Conservation (phyloP, 2,113 vertebrate genomes). For the Prionailurus bengalensis region DNA sequence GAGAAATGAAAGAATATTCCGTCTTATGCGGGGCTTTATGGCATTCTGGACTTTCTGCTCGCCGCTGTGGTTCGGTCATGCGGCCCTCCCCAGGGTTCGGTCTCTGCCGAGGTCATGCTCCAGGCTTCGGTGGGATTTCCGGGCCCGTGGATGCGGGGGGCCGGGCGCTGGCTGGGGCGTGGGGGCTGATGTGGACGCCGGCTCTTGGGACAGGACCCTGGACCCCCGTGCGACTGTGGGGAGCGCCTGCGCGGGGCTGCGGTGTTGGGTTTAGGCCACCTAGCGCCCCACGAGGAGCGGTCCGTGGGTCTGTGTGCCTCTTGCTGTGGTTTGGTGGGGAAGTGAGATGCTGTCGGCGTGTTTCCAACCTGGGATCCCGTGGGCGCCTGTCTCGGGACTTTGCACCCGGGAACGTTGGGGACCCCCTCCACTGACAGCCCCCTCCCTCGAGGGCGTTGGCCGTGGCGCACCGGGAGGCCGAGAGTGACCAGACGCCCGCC, state of each 20-base stretch:
- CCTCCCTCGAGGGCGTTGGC: accelerated
- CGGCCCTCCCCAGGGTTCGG: not conserved
- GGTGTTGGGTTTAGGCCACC: accelerated
- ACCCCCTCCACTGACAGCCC: accelerated
- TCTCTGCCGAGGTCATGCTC: not conserved
- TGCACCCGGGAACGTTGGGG: not conserved
- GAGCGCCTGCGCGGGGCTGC: not conserved
- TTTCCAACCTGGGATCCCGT: accelerated
- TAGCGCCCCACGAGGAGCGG: accelerated
- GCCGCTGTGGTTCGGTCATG: accelerated
- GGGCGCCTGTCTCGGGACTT: accelerated
- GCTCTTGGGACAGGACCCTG: not conserved
- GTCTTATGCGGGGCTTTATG: accelerated
- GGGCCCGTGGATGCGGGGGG: accelerated
- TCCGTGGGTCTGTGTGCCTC: accelerated
- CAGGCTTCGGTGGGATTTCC: accelerated
- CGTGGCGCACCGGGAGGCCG: not conserved
- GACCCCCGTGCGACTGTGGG: not conserved
- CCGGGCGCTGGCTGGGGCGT: accelerated
- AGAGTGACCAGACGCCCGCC: accelerated
- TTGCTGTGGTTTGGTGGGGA: accelerated
- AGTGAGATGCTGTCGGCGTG: accelerated
- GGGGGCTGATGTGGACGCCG: too few relatives aligned
- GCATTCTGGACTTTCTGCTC: not conserved
- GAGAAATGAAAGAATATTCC: not conserved